A percentile compares a stretch with the other conserved stretches of the same genome.
Evolutionary conservation across 2,888 invertebrate genomes (phyloP).

Genomic region (Heliconius ethilla): DNA sequence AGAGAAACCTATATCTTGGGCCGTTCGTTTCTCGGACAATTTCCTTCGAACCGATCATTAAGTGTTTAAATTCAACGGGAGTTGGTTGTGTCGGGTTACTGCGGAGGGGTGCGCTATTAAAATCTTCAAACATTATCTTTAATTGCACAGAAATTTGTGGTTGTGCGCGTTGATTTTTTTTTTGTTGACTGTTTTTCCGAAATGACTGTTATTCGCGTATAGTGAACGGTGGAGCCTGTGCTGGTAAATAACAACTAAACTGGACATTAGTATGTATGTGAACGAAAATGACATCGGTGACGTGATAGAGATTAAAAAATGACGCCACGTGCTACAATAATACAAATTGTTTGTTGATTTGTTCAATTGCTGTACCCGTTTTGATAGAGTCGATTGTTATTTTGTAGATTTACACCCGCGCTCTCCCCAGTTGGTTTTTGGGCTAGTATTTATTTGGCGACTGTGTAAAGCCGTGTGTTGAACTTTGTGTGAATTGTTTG

Average conservation of each 20-base stretch:
- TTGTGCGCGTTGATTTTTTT: slow-evolving; percentile 79
- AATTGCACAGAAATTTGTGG: slow-evolving; percentile 81
- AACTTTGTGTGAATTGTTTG: slow-evolving; percentile 59
- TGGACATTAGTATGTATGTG: slow-evolving; percentile 47
- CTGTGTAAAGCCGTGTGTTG: slow-evolving; percentile 54
- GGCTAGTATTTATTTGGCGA: slow-evolving; percentile 20
- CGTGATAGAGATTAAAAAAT: slow-evolving; percentile 62
- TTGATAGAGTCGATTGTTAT: slow-evolving; percentile 58
- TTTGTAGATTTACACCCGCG: slow-evolving; percentile 31
- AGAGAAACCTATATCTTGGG: slow-evolving; percentile 69
- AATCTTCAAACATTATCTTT: slow-evolving; percentile 82
- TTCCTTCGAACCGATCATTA: slow-evolving; percentile 81
- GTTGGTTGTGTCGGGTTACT: slow-evolving; percentile 82
- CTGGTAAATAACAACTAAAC: slow-evolving; percentile 14
- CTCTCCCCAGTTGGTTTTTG: slow-evolving; percentile 34
- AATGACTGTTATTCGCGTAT: slow-evolving; percentile 77
- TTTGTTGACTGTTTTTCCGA: slow-evolving; percentile 76
- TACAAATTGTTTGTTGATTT: slow-evolving; percentile 63
- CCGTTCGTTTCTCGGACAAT: slow-evolving; percentile 81
- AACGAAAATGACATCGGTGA: slow-evolving; percentile 75
- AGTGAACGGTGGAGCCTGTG: slow-evolving; percentile 70
- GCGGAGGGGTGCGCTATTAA: slow-evolving; percentile 81
- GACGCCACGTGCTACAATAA: slow-evolving; percentile 71
- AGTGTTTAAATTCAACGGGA: slow-evolving; percentile 81
- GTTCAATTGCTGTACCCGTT: slow-evolving; percentile 70